Evolutionary conservation across 2,113 vertebrate species (phyloP).

Genomic region (Ivindomyrus marchei): DNA sequence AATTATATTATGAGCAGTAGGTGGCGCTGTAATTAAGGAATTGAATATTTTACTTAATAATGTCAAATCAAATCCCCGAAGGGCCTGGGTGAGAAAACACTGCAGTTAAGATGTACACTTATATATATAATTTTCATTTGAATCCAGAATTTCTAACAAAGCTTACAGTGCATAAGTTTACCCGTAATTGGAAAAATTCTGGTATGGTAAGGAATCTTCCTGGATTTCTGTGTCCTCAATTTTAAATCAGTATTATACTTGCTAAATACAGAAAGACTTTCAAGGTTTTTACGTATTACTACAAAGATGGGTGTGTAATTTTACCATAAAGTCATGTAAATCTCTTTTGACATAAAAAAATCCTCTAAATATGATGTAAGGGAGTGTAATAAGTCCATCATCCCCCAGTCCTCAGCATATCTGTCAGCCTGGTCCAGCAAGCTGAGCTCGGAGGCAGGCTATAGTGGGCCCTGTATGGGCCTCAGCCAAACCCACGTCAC

Average conservation of each 20-base stretch:
- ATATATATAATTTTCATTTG: neutral
- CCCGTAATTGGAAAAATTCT: neutral
- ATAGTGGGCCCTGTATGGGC: neutral
- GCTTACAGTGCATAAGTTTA: neutral
- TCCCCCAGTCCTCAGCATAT: neutral
- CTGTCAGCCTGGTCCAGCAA: neutral
- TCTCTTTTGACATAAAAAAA: neutral
- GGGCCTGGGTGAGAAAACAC: neutral
- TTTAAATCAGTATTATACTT: neutral
- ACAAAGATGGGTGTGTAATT: neutral
- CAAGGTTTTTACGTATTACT: neutral
- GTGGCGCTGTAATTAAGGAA: neutral
- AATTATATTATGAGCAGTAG: neutral
- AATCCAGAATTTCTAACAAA: neutral
- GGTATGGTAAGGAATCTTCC: neutral
- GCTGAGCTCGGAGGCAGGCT: neutral
- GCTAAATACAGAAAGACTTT: neutral
- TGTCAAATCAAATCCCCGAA: neutral
- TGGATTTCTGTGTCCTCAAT: neutral
- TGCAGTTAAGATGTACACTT: neutral
- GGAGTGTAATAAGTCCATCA: neutral
- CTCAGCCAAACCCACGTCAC: neutral
- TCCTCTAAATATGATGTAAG: constrained; percentile 6
- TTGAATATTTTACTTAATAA: neutral
- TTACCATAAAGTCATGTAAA: neutral